Evolutionary conservation across 2,797 vertebrate genomes (phyloP).

Genomic region (Argentina silus): DNA sequence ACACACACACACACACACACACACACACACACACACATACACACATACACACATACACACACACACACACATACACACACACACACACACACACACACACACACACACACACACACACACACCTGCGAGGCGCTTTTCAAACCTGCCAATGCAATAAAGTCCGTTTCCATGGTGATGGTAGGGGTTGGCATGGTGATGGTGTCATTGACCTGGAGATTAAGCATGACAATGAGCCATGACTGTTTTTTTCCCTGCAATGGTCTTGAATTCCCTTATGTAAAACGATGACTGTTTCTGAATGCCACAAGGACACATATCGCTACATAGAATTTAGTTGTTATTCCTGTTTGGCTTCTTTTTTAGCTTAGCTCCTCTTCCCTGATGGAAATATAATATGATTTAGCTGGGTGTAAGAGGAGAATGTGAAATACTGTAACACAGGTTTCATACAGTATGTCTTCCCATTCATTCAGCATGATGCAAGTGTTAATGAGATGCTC

Average conservation of each 20-base stretch:
- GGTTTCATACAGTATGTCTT: slow-evolving; percentile 11
- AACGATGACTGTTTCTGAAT: slow-evolving; percentile 40
- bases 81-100: slow-evolving; percentile 43
- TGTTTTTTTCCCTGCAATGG: slow-evolving; percentile 24
- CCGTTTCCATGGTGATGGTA: slow-evolving; percentile 68
- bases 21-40: slow-evolving; percentile 36
- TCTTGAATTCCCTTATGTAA: slow-evolving; percentile 52
- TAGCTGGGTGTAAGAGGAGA: slow-evolving; percentile 47
- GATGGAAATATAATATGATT: not conserved
- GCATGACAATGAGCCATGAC: slow-evolving; percentile 69
- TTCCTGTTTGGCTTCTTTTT: slow-evolving; percentile 38
- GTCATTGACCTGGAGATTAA: slow-evolving; percentile 74
- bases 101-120: slow-evolving; percentile 29
- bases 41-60: slow-evolving; percentile 40
- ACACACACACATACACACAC: slow-evolving; percentile 40
- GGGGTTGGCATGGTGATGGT: slow-evolving; percentile 74
- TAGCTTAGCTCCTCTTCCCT: not conserved
- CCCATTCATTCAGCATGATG: slow-evolving; percentile 38
- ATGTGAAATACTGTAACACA: slow-evolving; percentile 27
- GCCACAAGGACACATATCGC: slow-evolving; percentile 54
- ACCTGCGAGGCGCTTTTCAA: slow-evolving; percentile 59
- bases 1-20: slow-evolving; percentile 29
- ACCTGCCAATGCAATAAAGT: slow-evolving; percentile 61
- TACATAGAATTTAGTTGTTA: slow-evolving; percentile 13
- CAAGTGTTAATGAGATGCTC: not conserved